These are phyloP conservation scores for Drosophila rellima DNA, from an alignment of 2,888 invertebrate species.

Conservation along the genomic window DNA sequence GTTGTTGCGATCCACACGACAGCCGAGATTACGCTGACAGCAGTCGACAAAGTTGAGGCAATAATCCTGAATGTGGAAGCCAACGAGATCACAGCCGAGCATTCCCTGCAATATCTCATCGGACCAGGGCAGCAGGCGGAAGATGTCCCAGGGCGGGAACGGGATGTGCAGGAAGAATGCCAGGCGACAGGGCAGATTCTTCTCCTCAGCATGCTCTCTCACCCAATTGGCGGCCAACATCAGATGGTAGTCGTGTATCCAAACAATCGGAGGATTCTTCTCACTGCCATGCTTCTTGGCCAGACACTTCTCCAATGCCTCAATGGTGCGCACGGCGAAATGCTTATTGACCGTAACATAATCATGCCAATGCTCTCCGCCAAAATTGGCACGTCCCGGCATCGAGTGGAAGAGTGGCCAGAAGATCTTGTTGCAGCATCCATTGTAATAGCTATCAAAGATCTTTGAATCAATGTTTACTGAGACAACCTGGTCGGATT, in stretches of 20 bases:
- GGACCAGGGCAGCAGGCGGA: conserved; percentile 96
- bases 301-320: conserved; percentile 87
- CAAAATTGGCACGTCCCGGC: conserved; percentile 95
- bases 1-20: conserved; percentile 95
- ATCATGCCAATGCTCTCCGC: conserved; percentile 93
- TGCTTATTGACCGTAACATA: conserved; percentile 93
- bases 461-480: conserved; percentile 91
- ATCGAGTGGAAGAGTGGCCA: conserved; percentile 97
- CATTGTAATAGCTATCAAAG: conserved; percentile 96
- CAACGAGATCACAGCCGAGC: conserved; percentile 96
- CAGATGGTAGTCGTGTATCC: conserved; percentile 98
- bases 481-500: conserved; percentile 93
- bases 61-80: conserved; percentile 96
- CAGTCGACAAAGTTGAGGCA: conserved; percentile 96
- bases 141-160: conserved; percentile 97
- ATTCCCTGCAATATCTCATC: conserved; percentile 97
- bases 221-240: conserved; percentile 97
- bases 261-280: conserved; percentile 88
- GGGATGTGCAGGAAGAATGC: conserved; percentile 98
- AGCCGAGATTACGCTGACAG: conserved; percentile 94
- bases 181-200: conserved; percentile 91
- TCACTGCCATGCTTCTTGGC: conserved; percentile 85
- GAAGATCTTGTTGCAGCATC: conserved; percentile 96
- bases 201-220: conserved; percentile 93
- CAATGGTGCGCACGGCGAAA: conserved; percentile 93